Base-by-base conservation (phyloP, 2,888 invertebrate genomes). In the Drosophila siamana region DNA sequence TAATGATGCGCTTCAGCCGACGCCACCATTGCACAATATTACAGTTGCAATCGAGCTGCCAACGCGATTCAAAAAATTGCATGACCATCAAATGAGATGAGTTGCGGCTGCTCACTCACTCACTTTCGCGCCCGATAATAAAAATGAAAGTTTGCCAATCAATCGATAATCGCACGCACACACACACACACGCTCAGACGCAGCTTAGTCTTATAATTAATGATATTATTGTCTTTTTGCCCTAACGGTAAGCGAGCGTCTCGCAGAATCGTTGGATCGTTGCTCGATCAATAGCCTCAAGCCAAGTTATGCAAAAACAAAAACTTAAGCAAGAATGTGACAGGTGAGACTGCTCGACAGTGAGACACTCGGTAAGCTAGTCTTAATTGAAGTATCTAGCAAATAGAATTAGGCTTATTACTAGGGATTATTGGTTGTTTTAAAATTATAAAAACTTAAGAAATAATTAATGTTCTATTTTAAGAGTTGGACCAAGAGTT, bases 1-100 rank as follows among this genome's bases (percentile, higher is more conserved):
- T 84, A 86, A 88, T 84, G 88, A 88, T 80, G 71, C 85, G 55
- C 44, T 44, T 48, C 33, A 15, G 15, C 47, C 36, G 30, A 11
- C n/a, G 11, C 28, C 16, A 28, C 50, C 50, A 54, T 73, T 73
- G 76, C 76, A 76, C 72, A 76, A 76, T 47, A 47, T 30, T 47
- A 65, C 55, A 60, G 54, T 62, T 66, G 61, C 66, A 55, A 30
- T 61, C 46, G 46, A 40, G 47, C 41, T 66, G 73, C 56, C 56
- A 76, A 57, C 66, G 33, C 33, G 33, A 4, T 33, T 54, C 19
- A 28, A 52, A 33, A 19, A 41, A 75, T 48, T 40, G 38, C 30
- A 28, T 33, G 26, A 26, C n/a, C 11, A 11, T 0, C 16, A 47
- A 16, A 28, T n/a, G 33, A 24, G 33, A 44, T 44, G 44, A 33